phyloP scores from a whole-genome alignment of 2,888 invertebrate genomes.

The Salpingus planirostris region DNA sequence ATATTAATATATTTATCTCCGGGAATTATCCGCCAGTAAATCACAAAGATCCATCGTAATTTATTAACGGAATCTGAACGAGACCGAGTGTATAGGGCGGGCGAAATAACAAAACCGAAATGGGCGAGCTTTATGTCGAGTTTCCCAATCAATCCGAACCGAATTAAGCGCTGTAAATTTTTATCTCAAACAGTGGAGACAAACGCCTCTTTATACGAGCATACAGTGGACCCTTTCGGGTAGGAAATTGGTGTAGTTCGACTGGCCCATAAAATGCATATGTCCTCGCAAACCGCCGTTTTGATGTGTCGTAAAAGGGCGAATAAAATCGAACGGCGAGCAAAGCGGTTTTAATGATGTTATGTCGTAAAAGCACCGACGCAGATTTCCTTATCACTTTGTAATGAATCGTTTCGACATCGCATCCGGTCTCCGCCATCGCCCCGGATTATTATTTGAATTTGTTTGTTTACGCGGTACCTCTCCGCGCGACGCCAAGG shows the following conservation, averaged over 20 bases:
- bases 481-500: too few relatives aligned
- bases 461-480: too few relatives aligned
- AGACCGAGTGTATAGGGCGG: background rate
- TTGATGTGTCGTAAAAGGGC: constrained; percentile 12
- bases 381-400: constrained; percentile 15
- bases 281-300: constrained; percentile 15
- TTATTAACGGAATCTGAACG: too few relatives aligned
- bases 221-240: too few relatives aligned
- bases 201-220: constrained; percentile 14
- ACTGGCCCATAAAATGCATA: constrained; percentile 17
- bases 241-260: constrained; percentile 15
- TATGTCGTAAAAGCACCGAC: constrained; percentile 10
- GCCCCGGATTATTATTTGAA: too few relatives aligned
- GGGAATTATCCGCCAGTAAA: constrained; percentile 10
- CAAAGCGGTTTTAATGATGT: constrained; percentile 13
- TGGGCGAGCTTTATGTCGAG: too few relatives aligned
- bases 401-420: too few relatives aligned
- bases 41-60: too few relatives aligned
- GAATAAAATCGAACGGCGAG: constrained; percentile 18
- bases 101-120: too few relatives aligned
- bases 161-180: constrained; percentile 9
- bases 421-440: too few relatives aligned
- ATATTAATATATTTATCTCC: constrained; percentile 33
- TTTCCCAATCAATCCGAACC: too few relatives aligned
- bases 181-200: constrained; percentile 8